A percentile compares a stretch with the other conserved stretches of the same genome.
Evolutionary conservation across 2,888 invertebrate genomes (phyloP).

Genomic region (Drosophila mimica): DNA sequence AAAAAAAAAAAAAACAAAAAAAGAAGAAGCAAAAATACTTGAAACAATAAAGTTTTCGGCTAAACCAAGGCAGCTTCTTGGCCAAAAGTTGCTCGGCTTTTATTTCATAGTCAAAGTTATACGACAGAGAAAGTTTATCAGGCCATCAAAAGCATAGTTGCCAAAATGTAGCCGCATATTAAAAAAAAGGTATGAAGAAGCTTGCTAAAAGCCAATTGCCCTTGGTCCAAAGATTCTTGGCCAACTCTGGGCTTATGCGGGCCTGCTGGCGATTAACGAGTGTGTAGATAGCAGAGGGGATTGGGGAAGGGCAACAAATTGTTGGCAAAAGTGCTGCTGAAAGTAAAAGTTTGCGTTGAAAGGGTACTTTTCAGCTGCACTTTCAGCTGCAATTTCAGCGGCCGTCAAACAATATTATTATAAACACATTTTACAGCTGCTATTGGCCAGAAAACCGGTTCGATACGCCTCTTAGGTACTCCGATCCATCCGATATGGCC

Average conservation of each 20-base stretch:
- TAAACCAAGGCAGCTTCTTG: slow-evolving; percentile 32
- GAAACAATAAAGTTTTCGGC: slow-evolving; percentile 68
- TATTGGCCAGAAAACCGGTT: slow-evolving; percentile 63
- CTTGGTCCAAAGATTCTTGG: slow-evolving; percentile 37
- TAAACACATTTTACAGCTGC: slow-evolving; percentile 71
- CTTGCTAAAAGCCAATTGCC: slow-evolving; percentile 25
- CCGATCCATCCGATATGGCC: slow-evolving; percentile 6
- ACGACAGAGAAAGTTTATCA: slow-evolving; percentile 65
- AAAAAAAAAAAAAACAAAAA: slow-evolving; percentile 26
- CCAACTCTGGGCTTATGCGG: slow-evolving; percentile 15
- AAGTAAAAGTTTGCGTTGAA: slow-evolving; percentile 45
- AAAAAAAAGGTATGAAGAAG: slow-evolving; percentile 25
- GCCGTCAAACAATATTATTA: slow-evolving; percentile 56
- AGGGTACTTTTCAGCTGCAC: slow-evolving; percentile 50
- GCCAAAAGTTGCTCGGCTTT: slow-evolving; percentile 49
- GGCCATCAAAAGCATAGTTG: slow-evolving; percentile 65
- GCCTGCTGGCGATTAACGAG: slow-evolving; percentile 35
- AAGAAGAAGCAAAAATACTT: slow-evolving; percentile 41
- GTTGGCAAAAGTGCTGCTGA: slow-evolving; percentile 19
- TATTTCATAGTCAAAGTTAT: slow-evolving; percentile 62
- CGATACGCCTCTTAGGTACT: slow-evolving; percentile 31
- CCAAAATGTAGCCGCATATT: slow-evolving; percentile 42
- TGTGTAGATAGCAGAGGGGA: slow-evolving; percentile 2
- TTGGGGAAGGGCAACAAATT: not conserved
- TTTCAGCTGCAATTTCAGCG: slow-evolving; percentile 46